Base-by-base conservation (phyloP, 2,797 vertebrate species). In the Channa striata region DNA sequence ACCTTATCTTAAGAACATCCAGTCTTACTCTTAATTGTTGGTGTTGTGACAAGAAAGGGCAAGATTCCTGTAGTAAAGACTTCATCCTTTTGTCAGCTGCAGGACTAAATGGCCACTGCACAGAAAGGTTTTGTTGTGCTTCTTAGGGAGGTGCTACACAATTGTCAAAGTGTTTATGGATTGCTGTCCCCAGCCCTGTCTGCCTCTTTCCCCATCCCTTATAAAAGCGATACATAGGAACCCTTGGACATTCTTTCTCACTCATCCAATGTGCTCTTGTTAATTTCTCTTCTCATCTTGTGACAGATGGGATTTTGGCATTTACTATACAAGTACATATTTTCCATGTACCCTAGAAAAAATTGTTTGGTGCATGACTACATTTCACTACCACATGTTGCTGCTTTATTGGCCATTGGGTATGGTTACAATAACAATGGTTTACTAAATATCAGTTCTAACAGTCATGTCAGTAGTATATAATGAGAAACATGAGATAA, bases 121-220 rank as follows among this genome's bases (percentile, higher is more conserved):
- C 77, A 73, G 68, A 77, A 70, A 88, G 87, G 84, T 88, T 83
- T 34, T 25, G 11, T 25, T 75, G 66, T 65, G 49, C 54, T 61
- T 62, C 75, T 72, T 68, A 62, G 82, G 67, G 85, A 83, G 86
- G 74, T 67, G 82, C 86, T 82, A 77, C 84, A 89, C 89, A 92
- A 93, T 91, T 92, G 92, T 93, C 93, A 91, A 88, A 84, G 78
- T 90, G 90, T 93, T 89, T 76, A 76, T 69, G 72, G 78, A 83
- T 42, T n/a, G n/a, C 68, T 78, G 81, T 79, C 70, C 78, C 50
- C 47, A 51, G 61, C 57, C 61, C 68, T 65, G 17, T 77, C 74
- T 66, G 46, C 53, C 62, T 70, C 52, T 58, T 62, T 72, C 71
- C 68, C 65, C 73, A 44, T 72, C 42, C 65, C 66, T 77, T 77